A percentile compares a stretch with the other conserved stretches of the same genome.
Evolutionary conservation across 2,888 invertebrate species (phyloP).

Genomic region (Amphiduros pacificus): DNA sequence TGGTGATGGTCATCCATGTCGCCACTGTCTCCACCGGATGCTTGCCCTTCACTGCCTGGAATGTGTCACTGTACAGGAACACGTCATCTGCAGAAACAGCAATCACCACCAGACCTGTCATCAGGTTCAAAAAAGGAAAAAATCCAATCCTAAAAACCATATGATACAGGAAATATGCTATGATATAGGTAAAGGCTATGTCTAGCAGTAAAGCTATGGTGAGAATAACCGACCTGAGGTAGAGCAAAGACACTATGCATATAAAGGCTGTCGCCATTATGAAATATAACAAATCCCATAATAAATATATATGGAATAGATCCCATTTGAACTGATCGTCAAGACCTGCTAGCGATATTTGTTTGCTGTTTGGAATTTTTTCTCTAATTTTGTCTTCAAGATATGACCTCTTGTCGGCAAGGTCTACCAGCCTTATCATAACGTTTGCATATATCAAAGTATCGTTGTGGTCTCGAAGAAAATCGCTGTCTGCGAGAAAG

Average conservation of each 20-base stretch:
- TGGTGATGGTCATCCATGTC: background rate
- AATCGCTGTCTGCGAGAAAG: background rate
- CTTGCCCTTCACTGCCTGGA: background rate
- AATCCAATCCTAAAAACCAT: background rate
- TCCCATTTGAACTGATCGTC: background rate
- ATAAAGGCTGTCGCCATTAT: background rate
- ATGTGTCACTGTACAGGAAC: background rate
- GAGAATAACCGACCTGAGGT: background rate
- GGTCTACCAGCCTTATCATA: background rate
- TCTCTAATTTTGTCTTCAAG: background rate
- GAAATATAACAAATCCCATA: background rate
- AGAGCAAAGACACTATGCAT: background rate
- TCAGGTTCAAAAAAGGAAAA: background rate
- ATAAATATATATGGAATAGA: background rate
- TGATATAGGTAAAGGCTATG: background rate
- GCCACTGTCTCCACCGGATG: background rate
- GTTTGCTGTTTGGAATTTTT: background rate
- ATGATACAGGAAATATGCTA: background rate
- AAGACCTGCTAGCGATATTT: background rate
- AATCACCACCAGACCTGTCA: background rate
- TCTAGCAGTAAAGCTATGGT: background rate
- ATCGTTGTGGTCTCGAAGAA: background rate
- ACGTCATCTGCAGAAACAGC: background rate
- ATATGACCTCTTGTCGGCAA: background rate
- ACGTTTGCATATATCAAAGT: background rate